Base-by-base conservation (phyloP, 1,140 invertebrate genomes). In the Metaphire vulgaris region DNA sequence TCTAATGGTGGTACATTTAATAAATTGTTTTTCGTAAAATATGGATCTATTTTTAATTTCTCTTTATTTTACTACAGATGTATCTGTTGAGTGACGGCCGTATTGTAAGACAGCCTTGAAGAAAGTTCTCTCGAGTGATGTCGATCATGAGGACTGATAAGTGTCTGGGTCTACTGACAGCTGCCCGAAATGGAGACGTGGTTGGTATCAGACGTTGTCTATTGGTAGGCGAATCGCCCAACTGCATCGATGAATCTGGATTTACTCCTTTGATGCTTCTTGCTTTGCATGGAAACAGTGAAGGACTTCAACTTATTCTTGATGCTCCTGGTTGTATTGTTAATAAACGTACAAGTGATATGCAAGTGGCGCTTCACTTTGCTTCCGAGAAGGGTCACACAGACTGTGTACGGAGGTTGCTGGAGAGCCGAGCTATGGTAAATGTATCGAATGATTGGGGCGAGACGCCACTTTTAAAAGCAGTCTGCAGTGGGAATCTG, bases 381-480 rank as follows among this genome's bases (percentile, higher is more conserved):
- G 70, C 70, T 2, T 15, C 70, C 70, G 32, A 72, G 32, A 72
- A 34, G 32, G 70, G 70, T 12, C 70, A 72, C 16, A 31, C 32
- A 31, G 21, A 33, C 30, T 72, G 70, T 26, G 70, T 72, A 2
- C 26, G 32, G 6, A 14, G 21, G 30, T 26, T 72, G 26, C 12
- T 72, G 26, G 32, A 72, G 26, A 15, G 32, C 16, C 12, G 70
- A 12, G 70, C 70, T 2, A 72, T 72, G 70, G 32, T 72, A 15
- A 33, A 72, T 26, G 32, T 72, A n/a, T 26, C 70, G n/a, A 32
- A 72, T 31, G 70, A 72, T 31, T 72, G 70, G 70, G 70, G 70
- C n/a, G 70, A 32, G 32, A 72, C 70, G 16, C 70, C 70, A 32
- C 70, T 72, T n/a, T 14, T 72, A 6, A 28, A 30, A 12, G 70